Base-by-base conservation (phyloP, 2,888 invertebrate species). In the Cataglyphis livida region DNA sequence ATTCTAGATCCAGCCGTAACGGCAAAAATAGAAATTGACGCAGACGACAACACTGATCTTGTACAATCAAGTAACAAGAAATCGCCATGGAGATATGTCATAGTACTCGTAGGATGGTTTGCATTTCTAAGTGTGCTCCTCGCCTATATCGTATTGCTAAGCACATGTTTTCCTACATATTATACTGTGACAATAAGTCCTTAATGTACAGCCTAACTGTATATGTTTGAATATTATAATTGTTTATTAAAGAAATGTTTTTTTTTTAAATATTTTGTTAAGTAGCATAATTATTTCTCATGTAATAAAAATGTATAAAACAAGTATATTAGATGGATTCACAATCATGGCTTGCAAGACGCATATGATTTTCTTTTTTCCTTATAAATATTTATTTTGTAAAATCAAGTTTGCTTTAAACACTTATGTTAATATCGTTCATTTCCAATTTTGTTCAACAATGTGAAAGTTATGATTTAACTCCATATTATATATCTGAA, bases 1-100 rank as follows among this genome's bases (percentile, higher is more conserved):
- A 88, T 91, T 44, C 85, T 93, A 18, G 93, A 93, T 75, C 92
- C 93, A 1, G 91, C 92, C 81, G 90, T 85, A 44, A 90, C 92
- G 0, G 91, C 93, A 5, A 84, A 82, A 35, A 87, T 93, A n/a
- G 92, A 92, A 64, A 57, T 59, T 2, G 75, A 88, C 18, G 81
- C 85, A 9, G 92, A 92, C 35, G 93, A 92, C 59, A 90, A 90
- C 41, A 83, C 82, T 3, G 84, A 90, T 81, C 89, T 92, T 41
- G 84, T 91, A 25, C 84, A 87, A n/a, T 71, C 82, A 0, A 70
- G 86, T 21, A 81, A 74, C 12, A 86, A 86, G 21, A 79, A 82
- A 48, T 79, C 84, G 0, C 82, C 89, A 15, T 94, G 94, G 94
- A 83, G 70, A 21, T 89, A 92, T 32, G 79, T 92, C 0, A 84